Conservation (phyloP, 2,113 vertebrate species). For the Ahaetulla prasina region DNA sequence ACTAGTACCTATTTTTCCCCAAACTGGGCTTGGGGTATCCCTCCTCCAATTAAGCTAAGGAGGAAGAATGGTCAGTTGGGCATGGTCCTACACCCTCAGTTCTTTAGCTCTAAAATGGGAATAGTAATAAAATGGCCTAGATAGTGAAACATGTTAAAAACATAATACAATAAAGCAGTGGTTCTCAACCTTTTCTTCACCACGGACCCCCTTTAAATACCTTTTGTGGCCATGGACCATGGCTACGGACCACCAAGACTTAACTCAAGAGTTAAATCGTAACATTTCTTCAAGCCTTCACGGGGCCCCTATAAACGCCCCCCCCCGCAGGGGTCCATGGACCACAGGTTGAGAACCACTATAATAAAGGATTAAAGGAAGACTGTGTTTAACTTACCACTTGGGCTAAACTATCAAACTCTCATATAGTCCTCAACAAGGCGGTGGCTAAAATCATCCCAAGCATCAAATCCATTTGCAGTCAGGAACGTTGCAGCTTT, state of each 20-base stretch:
- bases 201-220: neutral
- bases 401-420: neutral
- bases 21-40: neutral
- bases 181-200: neutral
- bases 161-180: neutral
- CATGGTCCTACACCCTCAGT: neutral
- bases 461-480: slow-evolving; percentile 32
- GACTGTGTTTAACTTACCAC: slow-evolving; percentile 58
- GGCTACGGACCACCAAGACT: neutral
- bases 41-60: neutral
- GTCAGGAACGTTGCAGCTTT: neutral
- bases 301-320: neutral
- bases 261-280: neutral
- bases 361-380: slow-evolving; percentile 1
- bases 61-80: too few species aligned
- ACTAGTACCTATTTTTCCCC: neutral
- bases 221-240: neutral
- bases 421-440: neutral
- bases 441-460: slow-evolving; percentile 38
- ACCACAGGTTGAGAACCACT: neutral
- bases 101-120: neutral
- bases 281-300: neutral
- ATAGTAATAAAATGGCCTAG: neutral
- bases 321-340: neutral
- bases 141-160: neutral